Conservation (phyloP, 2,113 vertebrate genomes). For the Corythornis vintsioides region DNA sequence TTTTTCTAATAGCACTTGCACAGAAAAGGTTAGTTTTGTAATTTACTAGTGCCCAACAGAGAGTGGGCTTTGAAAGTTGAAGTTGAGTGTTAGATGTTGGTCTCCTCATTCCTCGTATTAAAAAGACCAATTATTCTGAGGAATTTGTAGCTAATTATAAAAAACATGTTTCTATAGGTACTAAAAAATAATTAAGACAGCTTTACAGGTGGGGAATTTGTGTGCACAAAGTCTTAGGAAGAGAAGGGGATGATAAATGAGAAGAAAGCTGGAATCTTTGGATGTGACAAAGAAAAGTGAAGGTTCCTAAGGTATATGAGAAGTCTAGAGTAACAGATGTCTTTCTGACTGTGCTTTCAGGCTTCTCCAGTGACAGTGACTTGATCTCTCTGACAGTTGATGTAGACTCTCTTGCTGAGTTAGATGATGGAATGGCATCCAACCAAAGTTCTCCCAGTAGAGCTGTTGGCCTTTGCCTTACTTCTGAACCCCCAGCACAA, state of each 20-base stretch:
- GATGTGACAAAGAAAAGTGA: not conserved
- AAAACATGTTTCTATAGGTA: not conserved
- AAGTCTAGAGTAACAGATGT: not conserved
- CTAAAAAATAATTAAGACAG: not conserved
- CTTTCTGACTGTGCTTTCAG: constrained; percentile 67
- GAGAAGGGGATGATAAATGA: not conserved
- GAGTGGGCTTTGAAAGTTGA: not conserved
- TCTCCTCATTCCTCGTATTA: not conserved
- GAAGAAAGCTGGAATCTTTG: not conserved
- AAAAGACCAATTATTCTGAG: not conserved
- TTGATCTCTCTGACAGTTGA: constrained; percentile 87
- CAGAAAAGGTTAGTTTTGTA: not conserved
- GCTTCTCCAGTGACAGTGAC: constrained; percentile 90
- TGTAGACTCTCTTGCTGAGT: constrained; percentile 85
- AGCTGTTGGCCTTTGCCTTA: constrained; percentile 71
- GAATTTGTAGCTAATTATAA: not conserved
- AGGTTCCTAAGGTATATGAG: not conserved
- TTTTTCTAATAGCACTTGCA: not conserved
- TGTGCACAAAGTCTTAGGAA: not conserved
- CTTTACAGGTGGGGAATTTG: not conserved
- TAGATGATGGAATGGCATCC: constrained; percentile 99
- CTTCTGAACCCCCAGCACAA: constrained; percentile 63
- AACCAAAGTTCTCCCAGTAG: constrained; percentile 88
- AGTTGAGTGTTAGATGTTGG: not conserved
- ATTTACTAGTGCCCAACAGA: not conserved